Conservation (phyloP, 1,140 invertebrate genomes). For the Brachionus koreanus region DNA sequence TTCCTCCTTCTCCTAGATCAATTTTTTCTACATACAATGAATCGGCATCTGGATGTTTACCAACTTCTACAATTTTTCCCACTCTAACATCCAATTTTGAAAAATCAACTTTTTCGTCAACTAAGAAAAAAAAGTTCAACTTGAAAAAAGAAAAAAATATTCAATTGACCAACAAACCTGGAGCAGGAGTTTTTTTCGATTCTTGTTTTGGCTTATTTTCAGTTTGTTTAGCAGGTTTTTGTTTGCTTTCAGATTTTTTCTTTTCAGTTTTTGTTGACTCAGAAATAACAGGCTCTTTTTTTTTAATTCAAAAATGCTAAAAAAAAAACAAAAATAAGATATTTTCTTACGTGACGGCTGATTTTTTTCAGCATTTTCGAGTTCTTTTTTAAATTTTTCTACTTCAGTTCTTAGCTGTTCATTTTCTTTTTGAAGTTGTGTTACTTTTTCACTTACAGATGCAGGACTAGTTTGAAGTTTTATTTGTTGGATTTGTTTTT, state of each 20-base stretch:
- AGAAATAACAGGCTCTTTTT: not conserved
- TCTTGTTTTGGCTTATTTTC: constrained; percentile 15
- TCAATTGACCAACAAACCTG: not conserved
- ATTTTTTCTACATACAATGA: constrained; percentile 82
- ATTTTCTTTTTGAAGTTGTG: constrained; percentile 21
- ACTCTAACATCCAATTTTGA: constrained; percentile 76
- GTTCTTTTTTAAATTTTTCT: constrained; percentile 9
- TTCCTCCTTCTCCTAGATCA: constrained; percentile 76
- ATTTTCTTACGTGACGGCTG: not conserved
- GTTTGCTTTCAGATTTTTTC: constrained; percentile 11
- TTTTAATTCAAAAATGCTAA: not conserved
- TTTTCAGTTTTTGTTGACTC: not conserved
- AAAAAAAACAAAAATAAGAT: not conserved
- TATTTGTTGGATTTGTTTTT: constrained; percentile 30
- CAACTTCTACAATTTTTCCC: constrained; percentile 74
- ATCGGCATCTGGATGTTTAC: constrained; percentile 85
- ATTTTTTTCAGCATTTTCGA: not conserved
- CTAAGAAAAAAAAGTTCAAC: not conserved
- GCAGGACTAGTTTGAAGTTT: not conserved
- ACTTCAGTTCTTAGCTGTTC: constrained; percentile 27
- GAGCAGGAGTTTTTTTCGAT: not conserved
- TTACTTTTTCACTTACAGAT: not conserved
- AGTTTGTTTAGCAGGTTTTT: not conserved
- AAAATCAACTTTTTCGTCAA: constrained; percentile 61
- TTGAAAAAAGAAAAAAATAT: not conserved